Evolutionary conservation across 2,888 invertebrate genomes (phyloP).

Genomic region (Baronia brevicornis): DNA sequence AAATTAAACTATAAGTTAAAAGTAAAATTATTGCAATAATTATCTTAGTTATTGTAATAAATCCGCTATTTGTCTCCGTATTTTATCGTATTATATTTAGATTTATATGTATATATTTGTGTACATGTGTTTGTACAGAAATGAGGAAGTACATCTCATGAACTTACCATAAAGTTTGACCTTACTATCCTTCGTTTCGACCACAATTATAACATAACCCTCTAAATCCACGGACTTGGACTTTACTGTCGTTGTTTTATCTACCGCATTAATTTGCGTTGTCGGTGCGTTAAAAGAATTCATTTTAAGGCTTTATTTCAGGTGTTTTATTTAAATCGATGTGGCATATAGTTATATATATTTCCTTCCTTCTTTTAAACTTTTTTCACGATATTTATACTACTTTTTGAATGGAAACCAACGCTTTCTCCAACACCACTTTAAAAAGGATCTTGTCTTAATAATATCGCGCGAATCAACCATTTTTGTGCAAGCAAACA

Average conservation of each 20-base stretch:
- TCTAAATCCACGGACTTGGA: conserved; percentile 88
- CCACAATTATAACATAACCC: conserved; percentile 95
- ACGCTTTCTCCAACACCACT: conserved; percentile 69
- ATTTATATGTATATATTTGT: too few relatives aligned
- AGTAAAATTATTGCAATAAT: too few relatives aligned
- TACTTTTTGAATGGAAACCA: conserved; percentile 34
- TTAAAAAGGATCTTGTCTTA: conserved; percentile 52
- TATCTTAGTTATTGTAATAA: too few relatives aligned
- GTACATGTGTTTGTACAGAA: too few relatives aligned
- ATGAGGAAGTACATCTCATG: too few relatives aligned
- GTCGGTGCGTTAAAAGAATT: conserved; percentile 68
- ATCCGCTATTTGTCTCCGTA: too few relatives aligned
- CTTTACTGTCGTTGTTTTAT: conserved; percentile 69
- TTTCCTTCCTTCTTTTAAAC: conserved; percentile 11
- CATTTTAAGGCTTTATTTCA: conserved; percentile 48
- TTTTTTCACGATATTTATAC: conserved; percentile 21
- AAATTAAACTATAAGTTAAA: too few relatives aligned
- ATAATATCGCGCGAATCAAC: conserved; percentile 36
- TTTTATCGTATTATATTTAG: too few relatives aligned
- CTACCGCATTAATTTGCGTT: conserved; percentile 64
- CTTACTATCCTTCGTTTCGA: conserved; percentile 95
- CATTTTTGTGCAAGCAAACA: conserved; percentile 52
- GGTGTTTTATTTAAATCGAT: not conserved
- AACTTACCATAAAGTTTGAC: conserved; percentile 91
- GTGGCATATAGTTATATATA: conserved; percentile 17